Evolutionary conservation across 2,888 invertebrate genomes (phyloP).

Genomic region (Ornithoptera priamus): DNA sequence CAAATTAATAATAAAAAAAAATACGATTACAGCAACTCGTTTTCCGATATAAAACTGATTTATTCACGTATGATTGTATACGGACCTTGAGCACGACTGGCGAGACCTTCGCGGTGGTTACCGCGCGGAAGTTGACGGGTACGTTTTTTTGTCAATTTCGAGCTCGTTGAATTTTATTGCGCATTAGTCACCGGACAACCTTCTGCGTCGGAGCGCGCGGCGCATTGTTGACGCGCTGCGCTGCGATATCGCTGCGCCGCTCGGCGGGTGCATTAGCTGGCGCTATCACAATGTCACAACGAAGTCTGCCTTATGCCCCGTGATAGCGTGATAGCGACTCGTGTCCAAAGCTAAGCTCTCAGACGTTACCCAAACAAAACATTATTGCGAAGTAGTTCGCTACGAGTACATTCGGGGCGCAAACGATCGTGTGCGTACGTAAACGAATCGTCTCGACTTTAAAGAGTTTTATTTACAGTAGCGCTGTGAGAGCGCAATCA

Average conservation of each 20-base stretch:
- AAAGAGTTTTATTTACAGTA: constrained; percentile 48
- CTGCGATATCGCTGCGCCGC: constrained; percentile 53
- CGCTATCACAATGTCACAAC: constrained; percentile 75
- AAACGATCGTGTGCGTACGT: constrained; percentile 47
- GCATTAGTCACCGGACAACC: constrained; percentile 73
- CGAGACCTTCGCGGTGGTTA: constrained; percentile 78
- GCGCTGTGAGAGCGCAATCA: constrained; percentile 31
- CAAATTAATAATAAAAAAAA: constrained; percentile 48
- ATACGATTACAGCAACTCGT: constrained; percentile 63
- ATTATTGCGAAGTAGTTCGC: constrained; percentile 23
- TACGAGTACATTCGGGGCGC: constrained; percentile 32
- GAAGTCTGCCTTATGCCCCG: constrained; percentile 63
- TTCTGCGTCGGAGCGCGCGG: constrained; percentile 58
- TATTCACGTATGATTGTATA: constrained; percentile 76
- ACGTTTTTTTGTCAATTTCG: constrained; percentile 75
- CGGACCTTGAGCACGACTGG: constrained; percentile 75
- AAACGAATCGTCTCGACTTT: constrained; percentile 40
- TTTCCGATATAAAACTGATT: constrained; percentile 70
- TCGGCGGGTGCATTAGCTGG: constrained; percentile 64
- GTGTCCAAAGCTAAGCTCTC: constrained; percentile 3
- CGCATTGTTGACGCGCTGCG: constrained; percentile 62
- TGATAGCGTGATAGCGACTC: constrained; percentile 49
- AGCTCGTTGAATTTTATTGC: constrained; percentile 71
- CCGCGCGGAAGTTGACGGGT: constrained; percentile 77
- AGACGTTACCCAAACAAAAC: background rate